Conservation (phyloP, 2,113 vertebrate species). For the Casuarius casuarius region DNA sequence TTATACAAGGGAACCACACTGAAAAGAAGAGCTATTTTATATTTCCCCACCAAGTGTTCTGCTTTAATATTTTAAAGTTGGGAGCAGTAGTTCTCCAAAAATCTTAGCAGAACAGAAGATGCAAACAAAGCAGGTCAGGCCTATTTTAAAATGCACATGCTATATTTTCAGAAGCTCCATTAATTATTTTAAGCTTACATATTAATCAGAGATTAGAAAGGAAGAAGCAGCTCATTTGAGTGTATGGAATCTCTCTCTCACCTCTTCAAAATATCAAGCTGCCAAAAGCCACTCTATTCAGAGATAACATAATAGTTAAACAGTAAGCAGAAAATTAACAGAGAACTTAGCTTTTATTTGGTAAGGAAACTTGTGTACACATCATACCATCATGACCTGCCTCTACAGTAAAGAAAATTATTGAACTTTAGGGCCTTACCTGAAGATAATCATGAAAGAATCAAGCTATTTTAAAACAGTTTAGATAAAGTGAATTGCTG, state of each 20-base stretch:
- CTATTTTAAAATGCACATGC: neutral
- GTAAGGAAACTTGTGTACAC: accelerated
- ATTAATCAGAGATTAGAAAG: neutral
- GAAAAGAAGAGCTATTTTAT: neutral
- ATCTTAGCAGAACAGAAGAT: neutral
- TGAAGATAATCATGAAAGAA: neutral
- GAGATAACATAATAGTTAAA: neutral
- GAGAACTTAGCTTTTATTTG: neutral
- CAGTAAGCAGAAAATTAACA: neutral
- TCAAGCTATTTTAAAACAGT: neutral
- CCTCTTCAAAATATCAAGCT: neutral
- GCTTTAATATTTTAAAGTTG: neutral
- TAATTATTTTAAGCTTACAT: neutral
- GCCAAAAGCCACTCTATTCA: neutral
- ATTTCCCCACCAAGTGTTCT: neutral
- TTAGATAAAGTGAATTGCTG: neutral
- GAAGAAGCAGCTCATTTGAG: neutral
- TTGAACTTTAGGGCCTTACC: neutral
- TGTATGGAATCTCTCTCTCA: neutral
- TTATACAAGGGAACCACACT: neutral
- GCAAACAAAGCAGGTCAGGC: neutral
- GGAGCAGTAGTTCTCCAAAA: neutral
- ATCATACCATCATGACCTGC: neutral
- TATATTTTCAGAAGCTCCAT: neutral
- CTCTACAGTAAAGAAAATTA: neutral